Base-by-base conservation (phyloP, 2,797 vertebrate species). In the Petrocephalus sullivani region DNA sequence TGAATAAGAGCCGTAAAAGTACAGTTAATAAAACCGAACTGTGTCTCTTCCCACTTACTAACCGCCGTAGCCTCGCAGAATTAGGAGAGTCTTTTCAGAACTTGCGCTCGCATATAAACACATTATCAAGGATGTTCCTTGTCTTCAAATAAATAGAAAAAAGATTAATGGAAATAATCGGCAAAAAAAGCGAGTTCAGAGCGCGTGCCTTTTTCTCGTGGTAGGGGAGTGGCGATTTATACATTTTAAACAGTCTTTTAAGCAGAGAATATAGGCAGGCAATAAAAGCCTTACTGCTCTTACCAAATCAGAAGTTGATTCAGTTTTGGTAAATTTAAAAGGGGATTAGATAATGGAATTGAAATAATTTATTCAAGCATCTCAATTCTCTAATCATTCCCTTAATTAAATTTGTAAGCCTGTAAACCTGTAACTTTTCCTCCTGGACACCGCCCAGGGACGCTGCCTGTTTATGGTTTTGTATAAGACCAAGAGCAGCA, bases 1-100 rank as follows among this genome's bases (percentile, higher is more conserved):
- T n/a, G 56, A 53, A 89, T 51, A 87, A 16, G n/a, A 64, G 54
- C 60, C 46, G 51, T 82, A 53, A 86, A 88, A 82, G 67, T 53
- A 41, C 51, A 82, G 46, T 89, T 75, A 82, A 37, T 60, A 21
- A 57, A 61, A 81, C 41, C 46, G 53, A 37, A 71, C 67, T 37
- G 14, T 14, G 51, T 37, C 9, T 78, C 37, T 78, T 78, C 33
- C 2, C 61, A 54, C 28, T 87, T 75, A 8, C 78, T 78, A 78
- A 37, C n/a, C 33, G 23, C 9, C 6, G 56, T 9, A 3, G 21
- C 87, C 21, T n/a, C 46, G 37, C 9, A 54, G 12, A 75, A 54
- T 75, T 54, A 19, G 28, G 37, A n/a, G 51, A 58, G n/a, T 84
- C 85, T 37, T 19, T 33, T 58, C 28, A 33, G 85, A 21, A 41